A percentile compares a stretch with the other conserved stretches of the same genome.
These are phyloP conservation scores for Pangasius djambal DNA, from an alignment of 2,797 vertebrate genomes.

Conservation along the genomic window DNA sequence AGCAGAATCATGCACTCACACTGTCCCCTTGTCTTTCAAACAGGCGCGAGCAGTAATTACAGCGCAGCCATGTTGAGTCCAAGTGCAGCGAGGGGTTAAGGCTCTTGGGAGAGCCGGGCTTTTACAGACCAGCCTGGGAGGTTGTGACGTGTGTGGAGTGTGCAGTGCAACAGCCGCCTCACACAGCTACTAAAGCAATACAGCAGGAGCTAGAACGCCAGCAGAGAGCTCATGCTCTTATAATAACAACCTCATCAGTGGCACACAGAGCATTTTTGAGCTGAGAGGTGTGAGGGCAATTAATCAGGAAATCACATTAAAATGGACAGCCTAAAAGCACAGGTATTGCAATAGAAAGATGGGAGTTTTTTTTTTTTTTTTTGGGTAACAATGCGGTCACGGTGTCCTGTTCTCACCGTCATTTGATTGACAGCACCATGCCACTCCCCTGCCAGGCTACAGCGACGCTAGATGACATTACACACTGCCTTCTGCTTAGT, in stretches of 20 bases:
- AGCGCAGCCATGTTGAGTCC: slow-evolving; percentile 46
- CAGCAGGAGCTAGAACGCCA: slow-evolving; percentile 40
- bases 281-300: slow-evolving; percentile 42
- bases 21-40: slow-evolving; percentile 54
- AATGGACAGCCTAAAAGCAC: neutral
- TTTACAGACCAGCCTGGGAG: slow-evolving; percentile 45
- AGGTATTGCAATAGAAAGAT: slow-evolving; percentile 30
- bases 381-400: neutral
- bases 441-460: slow-evolving; percentile 29
- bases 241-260: slow-evolving; percentile 46
- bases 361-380: neutral
- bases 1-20: slow-evolving; percentile 15
- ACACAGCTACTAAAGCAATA: slow-evolving; percentile 24
- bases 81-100: slow-evolving; percentile 58
- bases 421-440: slow-evolving; percentile 20
- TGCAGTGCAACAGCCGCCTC: slow-evolving; percentile 6
- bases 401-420: neutral
- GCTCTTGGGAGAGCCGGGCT: slow-evolving; percentile 42
- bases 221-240: slow-evolving; percentile 38
- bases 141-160: neutral
- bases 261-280: slow-evolving; percentile 39
- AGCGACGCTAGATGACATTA: slow-evolving; percentile 31
- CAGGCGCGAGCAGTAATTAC: slow-evolving; percentile 50
- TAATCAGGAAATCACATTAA: slow-evolving; percentile 41
- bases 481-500: slow-evolving; percentile 37